A percentile compares a stretch with the other conserved stretches of the same genome.
These are phyloP conservation scores for Ranitomeya imitator DNA, from an alignment of 2,113 vertebrate genomes.

Conservation along the genomic window DNA sequence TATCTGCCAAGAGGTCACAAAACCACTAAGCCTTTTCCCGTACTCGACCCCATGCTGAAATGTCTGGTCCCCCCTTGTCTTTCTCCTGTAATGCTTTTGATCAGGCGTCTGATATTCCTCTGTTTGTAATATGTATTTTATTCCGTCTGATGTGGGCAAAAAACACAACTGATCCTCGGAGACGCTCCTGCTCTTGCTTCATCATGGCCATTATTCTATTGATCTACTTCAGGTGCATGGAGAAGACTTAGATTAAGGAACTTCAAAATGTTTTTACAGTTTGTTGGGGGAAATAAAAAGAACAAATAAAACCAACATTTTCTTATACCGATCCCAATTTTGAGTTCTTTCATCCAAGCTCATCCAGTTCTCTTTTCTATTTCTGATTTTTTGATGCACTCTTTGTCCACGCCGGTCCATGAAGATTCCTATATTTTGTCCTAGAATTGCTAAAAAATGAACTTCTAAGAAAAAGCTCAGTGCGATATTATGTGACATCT, in stretches of 20 bases:
- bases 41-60: not conserved
- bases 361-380: too few relatives aligned
- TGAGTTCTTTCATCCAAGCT: not conserved
- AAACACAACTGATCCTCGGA: not conserved
- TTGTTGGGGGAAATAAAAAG: too few relatives aligned
- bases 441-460: too few relatives aligned
- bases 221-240: not conserved
- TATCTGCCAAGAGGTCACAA: conserved; percentile 12
- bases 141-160: not conserved
- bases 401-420: too few relatives aligned
- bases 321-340: too few relatives aligned
- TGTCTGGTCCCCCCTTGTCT: not conserved
- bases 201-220: not conserved
- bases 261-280: too few relatives aligned
- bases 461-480: too few relatives aligned
- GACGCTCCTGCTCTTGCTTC: too few relatives aligned
- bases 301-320: too few relatives aligned
- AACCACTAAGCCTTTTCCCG: not conserved
- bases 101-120: not conserved
- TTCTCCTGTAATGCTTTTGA: not conserved
- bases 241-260: not conserved
- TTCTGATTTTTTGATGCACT: too few relatives aligned
- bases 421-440: too few relatives aligned
- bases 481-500: too few relatives aligned
- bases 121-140: not conserved